Base-by-base conservation (phyloP, 2,888 invertebrate genomes). In the Coenonympha arcania region DNA sequence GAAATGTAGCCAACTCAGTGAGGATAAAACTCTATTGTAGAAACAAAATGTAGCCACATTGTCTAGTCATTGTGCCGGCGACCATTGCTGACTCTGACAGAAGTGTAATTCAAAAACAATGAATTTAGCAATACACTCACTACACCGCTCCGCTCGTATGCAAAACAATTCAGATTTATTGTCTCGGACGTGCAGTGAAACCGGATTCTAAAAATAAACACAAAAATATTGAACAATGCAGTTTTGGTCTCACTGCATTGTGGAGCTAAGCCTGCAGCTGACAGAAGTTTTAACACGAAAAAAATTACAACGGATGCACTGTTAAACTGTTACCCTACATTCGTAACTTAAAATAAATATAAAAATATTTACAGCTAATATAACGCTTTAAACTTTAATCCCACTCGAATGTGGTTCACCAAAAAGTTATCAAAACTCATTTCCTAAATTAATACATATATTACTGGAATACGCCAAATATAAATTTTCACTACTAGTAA, bases 81-180 rank as follows among this genome's bases (percentile, higher is more conserved):
- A 4, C 8, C 20, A n/a, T n/a, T n/a, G n/a, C 42, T 42, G 42
- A 13, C 20, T 42, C 31, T 30, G 43, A 31, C 43, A 43, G 43
- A 9, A 31, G 22, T 43, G 43, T 19, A 43, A 43, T 43, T 20
- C 20, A 31, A 43, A 33, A 43, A 43, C 43, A 43, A 43, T 43
- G 43, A 33, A 22, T 20, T 22, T n/a, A 13, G 6, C 31, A 13
- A 6, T 37, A 22, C 22, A 15, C 24, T n/a, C n/a, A n/a, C n/a
- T n/a, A n/a, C n/a, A n/a, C n/a, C n/a, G n/a, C n/a, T n/a, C n/a
- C n/a, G n/a, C n/a, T 16, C 13, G 31, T 22, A 43, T 43, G 43
- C 43, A 33, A 43, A 43, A 43, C 43, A 31, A 43, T 33, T 43
- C 31, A 22, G 22, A 31, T 43, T 43, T 33, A 43, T 43, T 19